Base-by-base conservation (phyloP, 1,140 invertebrate genomes). In the Pogonomyrmex californicus region DNA sequence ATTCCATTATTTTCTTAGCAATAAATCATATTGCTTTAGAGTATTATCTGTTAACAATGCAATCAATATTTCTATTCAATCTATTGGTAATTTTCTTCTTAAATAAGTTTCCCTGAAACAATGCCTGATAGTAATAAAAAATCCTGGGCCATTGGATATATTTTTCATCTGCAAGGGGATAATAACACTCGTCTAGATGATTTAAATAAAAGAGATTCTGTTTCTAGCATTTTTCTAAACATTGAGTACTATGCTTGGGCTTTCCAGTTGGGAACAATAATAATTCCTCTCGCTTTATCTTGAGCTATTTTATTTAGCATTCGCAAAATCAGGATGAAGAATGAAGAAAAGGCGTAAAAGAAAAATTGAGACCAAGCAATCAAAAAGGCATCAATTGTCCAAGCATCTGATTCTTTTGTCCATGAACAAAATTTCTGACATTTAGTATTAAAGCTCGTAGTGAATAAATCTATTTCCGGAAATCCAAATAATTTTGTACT, bases 241-340 rank as follows among this genome's bases (percentile, higher is more conserved):
- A 66, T n/a, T 44, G 63, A 38, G 6, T 66, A 66, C 36, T 44
- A 70, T 5, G 66, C 23, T 33, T 70, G 44, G n/a, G 1, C 23
- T 14, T 49, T 44, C 65, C 41, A 51, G 33, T 17, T 51, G 66
- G 66, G 5, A n/a, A 70, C 66, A 5, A 49, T 51, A 70, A 70
- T 1, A 49, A 70, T 70, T 2, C 66, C 66, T 70, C 10, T 49
- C 1, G 44, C 44, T 14, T 30, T 49, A 51, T 70, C 41, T 9
- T 70, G 41, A 12, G 5, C 44, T 49, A 70, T 33, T 49, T 70
- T 51, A 70, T 70, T 70, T 70, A 70, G 33, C 3, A n/a, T 49
- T 51, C 66, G 41, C 23, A 70, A 47, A 70, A 70, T 70, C 41
- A n/a, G n/a, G n/a, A 70, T 70, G 44, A 44, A 70, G 49, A 70